These are phyloP conservation scores for Lamellibrachia luymesi DNA, from an alignment of 1,140 invertebrate genomes.

Conservation along the genomic window DNA sequence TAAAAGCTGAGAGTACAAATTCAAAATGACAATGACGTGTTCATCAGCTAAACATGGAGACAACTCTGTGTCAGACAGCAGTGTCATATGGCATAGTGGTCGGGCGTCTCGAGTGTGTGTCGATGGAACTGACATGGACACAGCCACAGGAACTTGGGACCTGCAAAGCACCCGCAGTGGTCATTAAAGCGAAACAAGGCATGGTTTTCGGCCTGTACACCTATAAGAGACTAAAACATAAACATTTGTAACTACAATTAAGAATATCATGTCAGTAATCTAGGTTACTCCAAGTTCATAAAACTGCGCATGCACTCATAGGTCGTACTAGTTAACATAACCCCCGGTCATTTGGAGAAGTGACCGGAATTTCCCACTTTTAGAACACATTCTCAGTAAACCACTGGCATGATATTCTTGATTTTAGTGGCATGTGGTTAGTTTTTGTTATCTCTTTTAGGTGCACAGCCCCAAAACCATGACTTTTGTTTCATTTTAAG, in stretches of 20 bases:
- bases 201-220: not conserved
- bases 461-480: too few relatives aligned
- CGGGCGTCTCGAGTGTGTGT: not conserved
- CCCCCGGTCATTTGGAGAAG: too few relatives aligned
- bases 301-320: not conserved
- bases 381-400: too few relatives aligned
- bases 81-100: conserved; percentile 11
- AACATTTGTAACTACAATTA: too few relatives aligned
- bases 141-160: conserved; percentile 42
- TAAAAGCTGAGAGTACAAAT: not conserved
- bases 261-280: too few relatives aligned
- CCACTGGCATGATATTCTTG: too few relatives aligned
- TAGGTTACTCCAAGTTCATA: too few relatives aligned
- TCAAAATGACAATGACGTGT: not conserved
- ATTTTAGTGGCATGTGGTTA: too few relatives aligned
- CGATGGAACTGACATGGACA: conserved; percentile 37
- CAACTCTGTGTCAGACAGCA: not conserved
- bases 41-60: not conserved
- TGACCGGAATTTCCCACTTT: too few relatives aligned
- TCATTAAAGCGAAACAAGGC: not conserved
- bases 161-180: conserved; percentile 32
- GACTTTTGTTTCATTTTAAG: too few relatives aligned
- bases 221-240: too few relatives aligned
- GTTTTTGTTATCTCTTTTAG: too few relatives aligned
- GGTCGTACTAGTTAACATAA: not conserved